Evolutionary conservation across 2,113 vertebrate species (phyloP).

Genomic region (Sialia sialis): DNA sequence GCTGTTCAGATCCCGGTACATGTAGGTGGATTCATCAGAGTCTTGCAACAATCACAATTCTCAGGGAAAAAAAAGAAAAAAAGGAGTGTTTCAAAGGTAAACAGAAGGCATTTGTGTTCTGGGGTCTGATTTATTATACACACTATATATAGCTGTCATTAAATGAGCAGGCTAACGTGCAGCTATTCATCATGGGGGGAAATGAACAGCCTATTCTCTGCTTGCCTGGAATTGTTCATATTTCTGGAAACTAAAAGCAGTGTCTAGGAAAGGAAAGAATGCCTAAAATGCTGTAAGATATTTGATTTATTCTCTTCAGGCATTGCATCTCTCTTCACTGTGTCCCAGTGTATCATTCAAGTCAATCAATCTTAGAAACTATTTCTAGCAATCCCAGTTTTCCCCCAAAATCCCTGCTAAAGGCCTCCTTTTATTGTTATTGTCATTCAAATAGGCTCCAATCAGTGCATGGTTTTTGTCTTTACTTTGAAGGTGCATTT

Average conservation of each 20-base stretch:
- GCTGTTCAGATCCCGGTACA: not conserved
- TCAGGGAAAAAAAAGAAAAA: not conserved
- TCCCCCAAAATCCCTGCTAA: not conserved
- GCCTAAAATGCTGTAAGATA: not conserved
- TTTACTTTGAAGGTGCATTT: not conserved
- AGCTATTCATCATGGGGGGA: conserved; percentile 80
- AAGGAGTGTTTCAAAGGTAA: conserved; percentile 22
- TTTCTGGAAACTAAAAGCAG: conserved; percentile 47
- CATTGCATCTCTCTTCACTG: not conserved
- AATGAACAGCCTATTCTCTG: conserved; percentile 80
- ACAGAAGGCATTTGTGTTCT: conserved; percentile 33
- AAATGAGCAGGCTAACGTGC: conserved; percentile 82
- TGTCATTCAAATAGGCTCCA: not conserved
- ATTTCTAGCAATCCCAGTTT: not conserved
- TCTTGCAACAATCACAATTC: not conserved
- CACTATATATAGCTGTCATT: conserved; percentile 76
- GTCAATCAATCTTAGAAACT: not conserved
- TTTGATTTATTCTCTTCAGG: conserved; percentile 45
- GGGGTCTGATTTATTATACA: conserved; percentile 80
- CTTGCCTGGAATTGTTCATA: conserved; percentile 81
- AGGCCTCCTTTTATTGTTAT: not conserved
- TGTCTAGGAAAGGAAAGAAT: conserved; percentile 24
- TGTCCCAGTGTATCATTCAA: not conserved
- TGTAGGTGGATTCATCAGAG: not conserved
- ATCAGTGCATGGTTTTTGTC: not conserved